A percentile compares a stretch with the other conserved stretches of the same genome.
Evolutionary conservation across 2,113 vertebrate genomes (phyloP).

Genomic region (Sander vitreus): DNA sequence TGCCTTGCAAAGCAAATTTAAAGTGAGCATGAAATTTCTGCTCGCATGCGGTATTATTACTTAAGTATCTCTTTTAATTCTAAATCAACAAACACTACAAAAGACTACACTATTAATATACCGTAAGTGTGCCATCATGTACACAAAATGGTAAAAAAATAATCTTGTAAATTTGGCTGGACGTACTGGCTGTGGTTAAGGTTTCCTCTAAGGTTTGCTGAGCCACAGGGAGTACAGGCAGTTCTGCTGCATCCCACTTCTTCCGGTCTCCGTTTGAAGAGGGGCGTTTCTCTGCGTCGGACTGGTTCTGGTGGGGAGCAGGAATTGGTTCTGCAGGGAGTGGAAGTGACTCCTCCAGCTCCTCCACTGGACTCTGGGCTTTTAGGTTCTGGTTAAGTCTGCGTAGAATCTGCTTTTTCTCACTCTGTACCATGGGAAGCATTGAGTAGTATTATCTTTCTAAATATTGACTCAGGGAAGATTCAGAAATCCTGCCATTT

Average conservation of each 20-base stretch:
- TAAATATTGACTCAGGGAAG: background rate
- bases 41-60: background rate
- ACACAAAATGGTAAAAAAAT: background rate
- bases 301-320: constrained; percentile 50
- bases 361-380: constrained; percentile 81
- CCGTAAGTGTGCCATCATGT: background rate
- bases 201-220: constrained; percentile 85
- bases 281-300: constrained; percentile 48
- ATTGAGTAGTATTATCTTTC: background rate
- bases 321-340: constrained; percentile 48
- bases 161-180: background rate
- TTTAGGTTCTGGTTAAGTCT: constrained; percentile 95
- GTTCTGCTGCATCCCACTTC: constrained; percentile 90
- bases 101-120: background rate
- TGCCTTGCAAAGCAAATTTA: background rate
- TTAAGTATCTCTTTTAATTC: background rate
- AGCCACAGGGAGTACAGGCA: constrained; percentile 86
- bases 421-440: constrained; percentile 80
- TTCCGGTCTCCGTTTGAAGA: constrained; percentile 83
- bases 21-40: background rate
- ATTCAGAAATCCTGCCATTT: background rate
- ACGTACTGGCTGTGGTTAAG: constrained; percentile 70
- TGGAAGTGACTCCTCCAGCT: constrained; percentile 44
- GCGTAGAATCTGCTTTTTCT: constrained; percentile 92
- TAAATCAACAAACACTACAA: background rate